Percentiles rank a stretch among this genome's conserved stretches.
Conservation (phyloP, 2,113 vertebrate genomes). For the Oriolus oriolus region DNA sequence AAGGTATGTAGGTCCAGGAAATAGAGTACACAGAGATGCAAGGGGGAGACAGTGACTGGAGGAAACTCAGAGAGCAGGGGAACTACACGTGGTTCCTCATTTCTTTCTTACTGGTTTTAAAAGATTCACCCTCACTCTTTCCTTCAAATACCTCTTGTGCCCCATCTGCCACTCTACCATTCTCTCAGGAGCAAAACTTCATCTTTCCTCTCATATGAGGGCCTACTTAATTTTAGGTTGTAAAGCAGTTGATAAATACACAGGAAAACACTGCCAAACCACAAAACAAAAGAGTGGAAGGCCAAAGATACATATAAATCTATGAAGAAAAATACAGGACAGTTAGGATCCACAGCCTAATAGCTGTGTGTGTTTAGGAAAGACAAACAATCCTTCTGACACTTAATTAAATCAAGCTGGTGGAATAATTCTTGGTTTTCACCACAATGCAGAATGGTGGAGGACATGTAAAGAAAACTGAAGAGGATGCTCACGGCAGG, state of each 20-base stretch:
- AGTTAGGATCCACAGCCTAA: not conserved
- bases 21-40: not conserved
- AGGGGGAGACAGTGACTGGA: fast-evolving
- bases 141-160: not conserved
- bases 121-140: not conserved
- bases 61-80: not conserved
- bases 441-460: not conserved
- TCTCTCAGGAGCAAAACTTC: not conserved
- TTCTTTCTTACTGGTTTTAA: not conserved
- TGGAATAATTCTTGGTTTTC: not conserved
- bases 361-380: not conserved
- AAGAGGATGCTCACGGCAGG: not conserved
- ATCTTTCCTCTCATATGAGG: not conserved
- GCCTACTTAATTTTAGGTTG: not conserved
- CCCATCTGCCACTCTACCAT: not conserved
- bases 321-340: not conserved
- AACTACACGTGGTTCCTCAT: not conserved
- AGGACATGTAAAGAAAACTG: not conserved
- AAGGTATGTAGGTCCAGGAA: not conserved
- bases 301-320: not conserved
- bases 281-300: not conserved
- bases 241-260: not conserved
- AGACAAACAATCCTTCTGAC: not conserved
- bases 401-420: not conserved
- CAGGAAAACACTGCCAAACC: not conserved